Percentiles rank a stretch among this genome's conserved stretches.
These are phyloP conservation scores for Silvanus unidentatus DNA, from an alignment of 2,888 invertebrate species.

Conservation along the genomic window DNA sequence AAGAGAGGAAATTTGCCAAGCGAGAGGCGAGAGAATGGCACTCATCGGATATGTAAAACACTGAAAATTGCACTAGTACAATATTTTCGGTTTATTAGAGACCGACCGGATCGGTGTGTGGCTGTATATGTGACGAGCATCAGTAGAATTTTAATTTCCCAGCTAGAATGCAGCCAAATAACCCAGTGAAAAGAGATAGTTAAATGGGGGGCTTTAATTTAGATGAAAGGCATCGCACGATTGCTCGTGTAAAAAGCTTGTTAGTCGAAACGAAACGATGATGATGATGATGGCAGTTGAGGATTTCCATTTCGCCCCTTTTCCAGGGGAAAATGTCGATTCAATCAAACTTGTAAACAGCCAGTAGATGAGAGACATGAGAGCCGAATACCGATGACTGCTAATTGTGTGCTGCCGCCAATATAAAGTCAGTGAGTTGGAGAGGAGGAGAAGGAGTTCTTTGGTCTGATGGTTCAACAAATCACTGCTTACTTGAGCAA, in stretches of 20 bases:
- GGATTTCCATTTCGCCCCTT: constrained; percentile 10
- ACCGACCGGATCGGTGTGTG: no score
- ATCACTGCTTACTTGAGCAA: constrained; percentile 30
- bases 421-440: constrained; percentile 27
- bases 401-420: constrained; percentile 42
- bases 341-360: constrained; percentile 46
- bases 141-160: no score
- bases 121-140: no score
- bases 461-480: constrained; percentile 1
- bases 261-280: constrained; percentile 15
- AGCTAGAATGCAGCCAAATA: no score
- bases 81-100: no score
- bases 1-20: no score
- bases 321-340: constrained; percentile 32
- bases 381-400: constrained; percentile 44
- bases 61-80: no score
- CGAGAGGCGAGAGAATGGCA: no score
- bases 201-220: no score
- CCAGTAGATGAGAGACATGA: constrained; percentile 27
- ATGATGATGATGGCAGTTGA: not conserved
- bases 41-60: no score
- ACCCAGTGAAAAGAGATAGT: no score
- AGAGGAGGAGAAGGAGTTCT: constrained; percentile 36
- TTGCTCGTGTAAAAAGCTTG: constrained; percentile 28
- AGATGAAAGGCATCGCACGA: not conserved